A percentile compares a stretch with the other conserved stretches of the same genome.
phyloP scores from a whole-genome alignment of 2,888 invertebrate species.

The Rhagonycha lutea region DNA sequence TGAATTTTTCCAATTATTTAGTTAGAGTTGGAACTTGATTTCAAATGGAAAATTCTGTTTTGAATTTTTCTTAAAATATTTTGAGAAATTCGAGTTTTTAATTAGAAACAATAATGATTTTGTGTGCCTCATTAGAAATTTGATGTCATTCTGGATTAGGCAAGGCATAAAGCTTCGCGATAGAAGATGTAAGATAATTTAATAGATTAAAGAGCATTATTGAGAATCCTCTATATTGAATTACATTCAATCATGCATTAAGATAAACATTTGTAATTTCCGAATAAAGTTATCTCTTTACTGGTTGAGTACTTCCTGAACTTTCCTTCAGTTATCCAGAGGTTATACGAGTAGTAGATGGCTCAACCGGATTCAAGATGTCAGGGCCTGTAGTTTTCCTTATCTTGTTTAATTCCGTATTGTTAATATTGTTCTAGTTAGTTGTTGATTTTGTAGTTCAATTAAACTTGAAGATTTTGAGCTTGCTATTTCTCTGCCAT shows the following conservation, averaged over 20 bases:
- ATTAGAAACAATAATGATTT: too few species aligned
- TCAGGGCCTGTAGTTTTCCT: slow-evolving; percentile 29
- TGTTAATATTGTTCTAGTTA: slow-evolving; percentile 36
- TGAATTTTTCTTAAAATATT: too few species aligned
- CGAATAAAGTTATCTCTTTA: slow-evolving; percentile 2
- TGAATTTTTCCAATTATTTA: too few species aligned
- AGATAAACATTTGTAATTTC: slow-evolving; percentile 5
- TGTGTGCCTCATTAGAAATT: too few species aligned
- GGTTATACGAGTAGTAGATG: slow-evolving; percentile 12
- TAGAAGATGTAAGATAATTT: not conserved
- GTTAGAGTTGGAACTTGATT: too few species aligned
- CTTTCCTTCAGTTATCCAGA: slow-evolving; percentile 1
- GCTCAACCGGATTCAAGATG: slow-evolving; percentile 19
- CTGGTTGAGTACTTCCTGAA: slow-evolving; percentile 4
- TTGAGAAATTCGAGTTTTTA: too few species aligned
- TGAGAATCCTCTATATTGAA: not conserved
- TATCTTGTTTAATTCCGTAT: slow-evolving; percentile 35
- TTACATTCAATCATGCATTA: slow-evolving; percentile 1
- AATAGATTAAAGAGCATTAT: not conserved
- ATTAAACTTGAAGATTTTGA: slow-evolving; percentile 9
- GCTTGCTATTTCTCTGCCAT: not conserved
- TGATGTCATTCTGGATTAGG: not conserved
- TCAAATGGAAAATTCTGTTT: too few species aligned
- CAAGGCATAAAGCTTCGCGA: not conserved
- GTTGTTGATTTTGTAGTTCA: slow-evolving; percentile 13